Conservation (phyloP, 1,140 invertebrate genomes). For the Microplitis mediator region DNA sequence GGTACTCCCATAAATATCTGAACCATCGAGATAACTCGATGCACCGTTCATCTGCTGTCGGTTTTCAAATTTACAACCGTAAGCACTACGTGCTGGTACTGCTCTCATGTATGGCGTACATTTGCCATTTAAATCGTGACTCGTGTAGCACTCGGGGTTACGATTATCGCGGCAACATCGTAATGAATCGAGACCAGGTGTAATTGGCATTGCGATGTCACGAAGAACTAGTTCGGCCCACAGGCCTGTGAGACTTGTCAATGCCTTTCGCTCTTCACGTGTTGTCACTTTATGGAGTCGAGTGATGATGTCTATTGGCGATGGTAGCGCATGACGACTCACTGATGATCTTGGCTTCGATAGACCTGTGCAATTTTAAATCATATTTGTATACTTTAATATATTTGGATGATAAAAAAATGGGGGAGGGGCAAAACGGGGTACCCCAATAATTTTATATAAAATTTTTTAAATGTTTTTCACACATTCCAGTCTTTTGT, state of each 20-base stretch:
- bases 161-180: conserved; percentile 43
- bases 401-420: too few species aligned
- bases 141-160: conserved; percentile 65
- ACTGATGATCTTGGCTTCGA: conserved; percentile 66
- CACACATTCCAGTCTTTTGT: too few species aligned
- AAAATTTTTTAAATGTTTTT: too few species aligned
- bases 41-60: conserved; percentile 88
- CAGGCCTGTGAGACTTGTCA: conserved; percentile 79
- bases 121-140: conserved; percentile 45
- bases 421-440: too few species aligned
- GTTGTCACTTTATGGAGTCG: conserved; percentile 47
- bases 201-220: conserved; percentile 74
- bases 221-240: conserved; percentile 82
- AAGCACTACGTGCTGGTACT: conserved; percentile 69
- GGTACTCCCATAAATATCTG: conserved; percentile 82
- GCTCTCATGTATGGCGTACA: conserved; percentile 80
- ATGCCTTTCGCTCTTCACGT: conserved; percentile 68
- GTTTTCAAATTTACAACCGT: conserved; percentile 70
- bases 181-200: conserved; percentile 52
- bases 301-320: conserved; percentile 61
- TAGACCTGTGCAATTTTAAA: conserved; percentile 58
- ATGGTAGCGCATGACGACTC: conserved; percentile 65
- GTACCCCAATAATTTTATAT: too few species aligned
- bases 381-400: too few species aligned
- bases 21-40: conserved; percentile 85